Evolutionary conservation across 2,888 invertebrate genomes (phyloP), one percentile per base, ranked within the genome.

Genomic region (Cephonodes hylas): DNA sequence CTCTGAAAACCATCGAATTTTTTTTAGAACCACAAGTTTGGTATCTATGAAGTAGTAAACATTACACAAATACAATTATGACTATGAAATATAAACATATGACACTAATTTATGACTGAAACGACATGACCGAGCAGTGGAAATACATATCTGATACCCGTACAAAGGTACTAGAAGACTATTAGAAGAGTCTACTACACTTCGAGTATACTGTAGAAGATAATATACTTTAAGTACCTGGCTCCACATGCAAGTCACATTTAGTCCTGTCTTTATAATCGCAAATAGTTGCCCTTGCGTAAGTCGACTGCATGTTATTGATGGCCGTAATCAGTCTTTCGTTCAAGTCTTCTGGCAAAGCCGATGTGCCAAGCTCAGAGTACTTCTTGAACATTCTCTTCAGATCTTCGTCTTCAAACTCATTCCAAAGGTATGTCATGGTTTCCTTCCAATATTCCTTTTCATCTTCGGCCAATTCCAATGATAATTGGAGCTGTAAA

Each of bases 201-300:
- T n/a, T n/a, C n/a, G n/a, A n/a, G n/a, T n/a, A n/a, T n/a, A n/a
- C n/a, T n/a, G n/a, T n/a, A n/a, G n/a, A n/a, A n/a, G n/a, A n/a
- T n/a, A n/a, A n/a, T n/a, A n/a, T n/a, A n/a, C n/a, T n/a, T n/a
- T n/a, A n/a, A n/a, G n/a, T n/a, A 95, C 95, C 96, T 72, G 97
- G 96, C 74, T 96, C 96, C 5, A 97, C 91, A 46, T 94, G 89
- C 13, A 97, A 84, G 73, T 96, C 94, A 75, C 97, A 97, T 64
- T 95, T 95, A 0, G 76, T 89, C 8, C 79, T 83, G 68, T 96
- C 87, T 6, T 93, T 93, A 71, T 91, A 96, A 66, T 94, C 94
- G 74, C 97, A 97, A 13, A 97, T 94, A 65, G 95, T 96, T 0
- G 96, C 96, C 59, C 93, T 96, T 0, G 96, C 95, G 77, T 96